A percentile compares a stretch with the other conserved stretches of the same genome.
phyloP scores from a whole-genome alignment of 1,140 invertebrate genomes.

The Oryctes rhinoceros region DNA sequence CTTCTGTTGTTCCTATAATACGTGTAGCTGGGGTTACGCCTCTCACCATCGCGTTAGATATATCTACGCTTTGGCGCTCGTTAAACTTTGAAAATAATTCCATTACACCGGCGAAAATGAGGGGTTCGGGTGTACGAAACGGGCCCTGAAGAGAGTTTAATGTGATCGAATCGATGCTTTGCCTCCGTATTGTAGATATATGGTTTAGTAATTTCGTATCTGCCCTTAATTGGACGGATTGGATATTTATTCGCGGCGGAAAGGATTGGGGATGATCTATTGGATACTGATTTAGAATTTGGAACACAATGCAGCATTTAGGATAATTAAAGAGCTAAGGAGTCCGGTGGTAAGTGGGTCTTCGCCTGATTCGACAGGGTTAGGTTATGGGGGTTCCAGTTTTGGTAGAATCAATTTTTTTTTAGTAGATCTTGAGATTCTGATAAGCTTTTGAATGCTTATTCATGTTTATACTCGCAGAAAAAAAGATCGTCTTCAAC shows the following conservation, averaged over 20 bases:
- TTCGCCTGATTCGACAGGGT: no score
- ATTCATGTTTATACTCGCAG: no score
- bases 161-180: not conserved
- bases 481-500: no score
- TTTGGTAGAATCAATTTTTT: no score
- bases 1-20: not conserved
- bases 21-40: not conserved
- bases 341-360: no score
- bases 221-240: not conserved
- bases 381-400: no score
- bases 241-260: not conserved
- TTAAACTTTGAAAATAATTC: constrained; percentile 16
- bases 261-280: no score
- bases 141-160: not conserved
- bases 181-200: not conserved
- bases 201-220: not conserved
- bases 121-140: not conserved
- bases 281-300: no score
- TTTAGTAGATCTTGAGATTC: no score
- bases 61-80: not conserved
- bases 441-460: no score
- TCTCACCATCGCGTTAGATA: not conserved
- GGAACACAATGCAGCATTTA: no score
- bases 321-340: no score
- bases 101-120: not conserved